phyloP scores from a whole-genome alignment of 1,140 invertebrate species.

The Caerostris darwini region DNA sequence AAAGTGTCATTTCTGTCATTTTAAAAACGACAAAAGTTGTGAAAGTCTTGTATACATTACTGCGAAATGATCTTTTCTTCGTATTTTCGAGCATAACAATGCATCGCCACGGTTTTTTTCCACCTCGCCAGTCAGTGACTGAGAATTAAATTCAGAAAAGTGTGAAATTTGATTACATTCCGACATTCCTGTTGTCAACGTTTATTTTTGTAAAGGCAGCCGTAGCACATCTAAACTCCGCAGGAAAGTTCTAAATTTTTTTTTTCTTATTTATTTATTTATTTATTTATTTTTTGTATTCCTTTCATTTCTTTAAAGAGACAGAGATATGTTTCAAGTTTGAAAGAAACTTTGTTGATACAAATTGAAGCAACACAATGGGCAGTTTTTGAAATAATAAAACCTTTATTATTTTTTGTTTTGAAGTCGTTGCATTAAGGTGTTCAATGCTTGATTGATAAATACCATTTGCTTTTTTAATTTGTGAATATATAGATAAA shows the following conservation, averaged over 20 bases:
- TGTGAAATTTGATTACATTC: constrained; percentile 24
- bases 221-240: too few species aligned
- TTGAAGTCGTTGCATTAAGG: too few species aligned
- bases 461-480: too few species aligned
- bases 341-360: too few species aligned
- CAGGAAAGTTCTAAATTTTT: too few species aligned
- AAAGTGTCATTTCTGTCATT: constrained; percentile 36
- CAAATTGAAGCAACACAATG: too few species aligned
- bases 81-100: background rate
- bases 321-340: too few species aligned
- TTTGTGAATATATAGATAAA: too few species aligned
- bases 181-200: background rate
- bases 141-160: constrained; percentile 4
- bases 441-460: too few species aligned
- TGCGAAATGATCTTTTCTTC: background rate
- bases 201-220: too few species aligned
- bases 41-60: background rate
- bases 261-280: too few species aligned
- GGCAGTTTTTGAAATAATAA: background rate
- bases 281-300: background rate
- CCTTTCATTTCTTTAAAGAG: too few species aligned
- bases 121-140: background rate
- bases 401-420: background rate
- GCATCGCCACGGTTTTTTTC: background rate
- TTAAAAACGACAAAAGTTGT: background rate